A percentile compares a stretch with the other conserved stretches of the same genome.
Conservation (phyloP, 2,797 vertebrate genomes). For the Dermochelys coriacea region DNA sequence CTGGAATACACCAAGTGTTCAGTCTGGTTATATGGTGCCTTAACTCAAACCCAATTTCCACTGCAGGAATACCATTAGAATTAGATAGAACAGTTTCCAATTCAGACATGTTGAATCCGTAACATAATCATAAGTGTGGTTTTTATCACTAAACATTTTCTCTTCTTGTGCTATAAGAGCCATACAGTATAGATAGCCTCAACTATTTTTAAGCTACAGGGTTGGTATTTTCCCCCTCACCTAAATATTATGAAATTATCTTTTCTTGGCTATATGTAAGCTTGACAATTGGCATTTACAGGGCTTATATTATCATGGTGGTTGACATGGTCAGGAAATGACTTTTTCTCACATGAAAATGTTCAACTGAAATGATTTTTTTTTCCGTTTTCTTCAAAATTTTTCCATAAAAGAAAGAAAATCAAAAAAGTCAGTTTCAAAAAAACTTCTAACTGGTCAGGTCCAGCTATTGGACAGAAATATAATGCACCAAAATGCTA, state of each 20-base stretch:
- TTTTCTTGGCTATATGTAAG: background rate
- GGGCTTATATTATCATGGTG: background rate
- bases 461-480: background rate
- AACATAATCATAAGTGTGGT: slow-evolving; percentile 18
- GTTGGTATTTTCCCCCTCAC: background rate
- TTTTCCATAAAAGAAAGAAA: background rate
- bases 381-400: background rate
- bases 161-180: slow-evolving; percentile 5
- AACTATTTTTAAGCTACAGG: background rate
- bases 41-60: slow-evolving; percentile 43
- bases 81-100: slow-evolving; percentile 42
- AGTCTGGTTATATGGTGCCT: slow-evolving; percentile 18
- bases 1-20: slow-evolving; percentile 7
- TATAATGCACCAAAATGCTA: background rate
- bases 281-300: background rate
- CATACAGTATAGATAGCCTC: background rate
- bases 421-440: background rate
- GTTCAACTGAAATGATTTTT: background rate
- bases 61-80: slow-evolving; percentile 37
- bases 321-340: background rate
- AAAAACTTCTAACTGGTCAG: too few relatives aligned
- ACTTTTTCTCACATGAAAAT: background rate
- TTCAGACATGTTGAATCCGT: slow-evolving; percentile 2
- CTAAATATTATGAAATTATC: background rate
- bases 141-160: slow-evolving; percentile 26